These are phyloP conservation scores for Parazoanthus atlanticus DNA, from an alignment of 92 coral and sea anemone genomes.

Conservation along the genomic window DNA sequence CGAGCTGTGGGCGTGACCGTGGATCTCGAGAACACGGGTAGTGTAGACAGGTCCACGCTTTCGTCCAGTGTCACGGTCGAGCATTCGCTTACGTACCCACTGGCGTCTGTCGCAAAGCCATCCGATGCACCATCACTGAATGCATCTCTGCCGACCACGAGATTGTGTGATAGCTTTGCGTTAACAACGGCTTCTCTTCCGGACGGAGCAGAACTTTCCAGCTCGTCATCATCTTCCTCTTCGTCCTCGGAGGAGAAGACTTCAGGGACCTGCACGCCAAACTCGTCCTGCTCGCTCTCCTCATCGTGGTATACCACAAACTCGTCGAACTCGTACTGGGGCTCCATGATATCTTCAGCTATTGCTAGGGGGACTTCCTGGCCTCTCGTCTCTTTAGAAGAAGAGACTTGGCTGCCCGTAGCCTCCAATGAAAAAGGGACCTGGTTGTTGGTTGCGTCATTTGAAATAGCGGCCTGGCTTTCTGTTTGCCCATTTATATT, in stretches of 20 bases:
- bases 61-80: neutral
- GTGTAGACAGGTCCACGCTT: slow-evolving; percentile 8
- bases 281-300: slow-evolving; percentile 20
- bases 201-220: neutral
- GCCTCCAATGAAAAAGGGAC: neutral
- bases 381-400: neutral
- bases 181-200: neutral
- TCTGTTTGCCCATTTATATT: neutral
- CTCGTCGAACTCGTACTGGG: slow-evolving; percentile 41
- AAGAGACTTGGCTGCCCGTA: neutral
- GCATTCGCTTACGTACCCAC: slow-evolving; percentile 32
- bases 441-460: neutral
- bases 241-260: slow-evolving; percentile 41
- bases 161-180: neutral
- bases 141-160: neutral
- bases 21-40: slow-evolving; percentile 13
- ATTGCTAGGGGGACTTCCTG: slow-evolving; percentile 5
- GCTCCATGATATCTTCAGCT: slow-evolving; percentile 27
- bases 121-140: neutral
- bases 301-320: slow-evolving; percentile 40
- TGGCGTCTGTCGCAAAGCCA: slow-evolving; percentile 38
- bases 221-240: slow-evolving; percentile 20
- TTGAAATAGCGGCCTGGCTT: neutral
- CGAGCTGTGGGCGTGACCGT: neutral
- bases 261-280: slow-evolving; percentile 28